Base-by-base conservation (phyloP, 2,888 invertebrate species). In the Oeneis ivallda region DNA sequence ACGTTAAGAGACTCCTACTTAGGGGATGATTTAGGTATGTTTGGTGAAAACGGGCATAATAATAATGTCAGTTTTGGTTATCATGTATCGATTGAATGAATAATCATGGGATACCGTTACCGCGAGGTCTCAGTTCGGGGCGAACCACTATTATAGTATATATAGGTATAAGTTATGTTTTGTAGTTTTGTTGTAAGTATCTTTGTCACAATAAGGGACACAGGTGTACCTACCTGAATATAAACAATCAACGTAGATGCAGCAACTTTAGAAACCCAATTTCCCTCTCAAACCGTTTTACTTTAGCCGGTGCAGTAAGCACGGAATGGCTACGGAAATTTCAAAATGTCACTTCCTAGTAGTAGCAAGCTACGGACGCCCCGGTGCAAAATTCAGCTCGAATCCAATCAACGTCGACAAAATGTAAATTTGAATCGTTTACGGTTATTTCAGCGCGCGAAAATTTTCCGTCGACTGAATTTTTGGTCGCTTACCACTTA, bases 211-310 rank as follows among this genome's bases (percentile, higher is more conserved):
- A 15, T 15, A 47, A 47, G 47, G 15, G 9, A 9, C 15, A 47
- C 47, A 47, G 47, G 47, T 47, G 17, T 47, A 32, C 2, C 5
- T 32, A 26, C 2, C 5, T 32, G 5, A 13, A 32, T 32, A n/a
- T 32, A 34, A n/a, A n/a, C n/a, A n/a, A 63, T 56, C 13, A 8
- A 50, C 9, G 15, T 15, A 32, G 50, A n/a, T 37, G 53, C 5
- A 34, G 32, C 58, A 68, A 70, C 70, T 66, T 74, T 79, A 75
- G 74, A 78, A 79, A 80, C 70, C 76, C 75, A 80, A 84, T 84
- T 85, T 84, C 84, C 81, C 79, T 71, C 74, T 75, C 75, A 76
- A 77, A 65, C 68, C 71, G 76, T 72, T 75, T 75, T 75, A 74
- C 73, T 67, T 71, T 71, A 76, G 73, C 75, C 71, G 65, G 58